phyloP scores from a whole-genome alignment of 1,140 invertebrate genomes.

The Belonocnema kinseyi region DNA sequence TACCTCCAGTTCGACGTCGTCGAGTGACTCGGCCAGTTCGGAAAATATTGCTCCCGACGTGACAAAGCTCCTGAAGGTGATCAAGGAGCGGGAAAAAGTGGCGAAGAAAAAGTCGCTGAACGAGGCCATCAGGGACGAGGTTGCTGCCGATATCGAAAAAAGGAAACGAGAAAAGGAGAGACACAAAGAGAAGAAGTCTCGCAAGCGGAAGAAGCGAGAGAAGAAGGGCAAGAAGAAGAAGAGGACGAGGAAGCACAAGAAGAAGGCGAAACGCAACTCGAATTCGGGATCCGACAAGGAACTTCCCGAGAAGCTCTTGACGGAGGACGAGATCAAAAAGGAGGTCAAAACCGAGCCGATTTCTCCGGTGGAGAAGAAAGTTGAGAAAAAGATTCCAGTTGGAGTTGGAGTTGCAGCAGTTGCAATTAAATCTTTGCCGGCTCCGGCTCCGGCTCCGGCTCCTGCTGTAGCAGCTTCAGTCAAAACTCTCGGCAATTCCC shows the following conservation, averaged over 20 bases:
- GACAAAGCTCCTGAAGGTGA: conserved; percentile 65
- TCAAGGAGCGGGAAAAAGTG: conserved; percentile 72
- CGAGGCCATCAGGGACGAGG: conserved; percentile 71
- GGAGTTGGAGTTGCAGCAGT: background rate
- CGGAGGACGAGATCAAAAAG: conserved; percentile 68
- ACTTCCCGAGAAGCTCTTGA: conserved; percentile 44
- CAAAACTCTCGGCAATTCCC: background rate
- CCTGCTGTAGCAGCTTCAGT: background rate
- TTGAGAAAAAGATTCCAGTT: background rate
- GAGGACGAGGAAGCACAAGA: conserved; percentile 55
- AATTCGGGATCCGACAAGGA: conserved; percentile 45
- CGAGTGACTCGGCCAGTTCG: conserved; percentile 44
- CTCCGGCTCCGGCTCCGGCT: background rate
- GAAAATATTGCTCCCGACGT: conserved; percentile 58
- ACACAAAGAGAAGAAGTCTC: conserved; percentile 53
- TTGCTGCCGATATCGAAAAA: conserved; percentile 69
- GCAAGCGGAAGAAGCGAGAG: conserved; percentile 59
- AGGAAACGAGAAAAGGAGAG: conserved; percentile 65
- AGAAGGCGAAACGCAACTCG: conserved; percentile 35
- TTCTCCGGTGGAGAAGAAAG: conserved; percentile 27
- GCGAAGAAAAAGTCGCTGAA: conserved; percentile 68
- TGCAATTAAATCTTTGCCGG: conserved; percentile 20
- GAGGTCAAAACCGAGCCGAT: conserved; percentile 63
- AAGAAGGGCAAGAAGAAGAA: conserved; percentile 58
- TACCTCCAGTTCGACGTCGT: conserved; percentile 44